A percentile compares a stretch with the other conserved stretches of the same genome.
phyloP scores from a whole-genome alignment of 2,888 invertebrate genomes.

The Oxytorus armatus region DNA sequence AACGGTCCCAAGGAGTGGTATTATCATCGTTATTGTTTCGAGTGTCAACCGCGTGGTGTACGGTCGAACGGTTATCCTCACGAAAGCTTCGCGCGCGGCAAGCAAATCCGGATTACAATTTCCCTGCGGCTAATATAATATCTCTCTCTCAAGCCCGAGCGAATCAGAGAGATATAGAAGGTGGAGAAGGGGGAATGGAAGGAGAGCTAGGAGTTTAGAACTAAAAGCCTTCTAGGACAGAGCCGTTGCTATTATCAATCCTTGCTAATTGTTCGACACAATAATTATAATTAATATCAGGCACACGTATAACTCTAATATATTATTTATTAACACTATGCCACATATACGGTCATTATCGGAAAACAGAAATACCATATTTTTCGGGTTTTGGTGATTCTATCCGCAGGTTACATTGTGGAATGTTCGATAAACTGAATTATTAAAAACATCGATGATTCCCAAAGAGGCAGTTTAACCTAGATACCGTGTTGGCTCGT shows the following conservation, averaged over 20 bases:
- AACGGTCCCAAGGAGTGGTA: constrained; percentile 68
- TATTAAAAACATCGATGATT: too few relatives aligned
- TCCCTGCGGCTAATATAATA: constrained; percentile 60
- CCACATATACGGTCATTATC: too few relatives aligned
- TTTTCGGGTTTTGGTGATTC: too few relatives aligned
- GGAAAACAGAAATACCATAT: too few relatives aligned
- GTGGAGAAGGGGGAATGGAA: constrained; percentile 8
- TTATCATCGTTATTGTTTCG: constrained; percentile 74
- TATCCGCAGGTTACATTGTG: too few relatives aligned
- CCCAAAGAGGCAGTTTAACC: too few relatives aligned
- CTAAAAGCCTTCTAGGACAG: background rate
- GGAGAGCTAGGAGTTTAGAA: constrained; percentile 16
- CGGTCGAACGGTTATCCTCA: constrained; percentile 31
- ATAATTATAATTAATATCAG: constrained; percentile 49
- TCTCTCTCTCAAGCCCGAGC: constrained; percentile 42
- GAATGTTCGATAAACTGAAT: too few relatives aligned
- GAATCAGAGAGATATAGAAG: too few relatives aligned
- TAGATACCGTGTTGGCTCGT: too few relatives aligned
- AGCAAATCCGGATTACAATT: constrained; percentile 65
- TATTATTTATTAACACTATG: background rate
- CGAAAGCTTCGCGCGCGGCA: constrained; percentile 49
- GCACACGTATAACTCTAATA: background rate
- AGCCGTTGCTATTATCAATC: constrained; percentile 38
- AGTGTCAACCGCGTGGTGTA: constrained; percentile 51
- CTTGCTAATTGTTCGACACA: constrained; percentile 53